These are phyloP conservation scores for Microctonus hyperodae DNA, from an alignment of 2,888 invertebrate species.

Conservation along the genomic window DNA sequence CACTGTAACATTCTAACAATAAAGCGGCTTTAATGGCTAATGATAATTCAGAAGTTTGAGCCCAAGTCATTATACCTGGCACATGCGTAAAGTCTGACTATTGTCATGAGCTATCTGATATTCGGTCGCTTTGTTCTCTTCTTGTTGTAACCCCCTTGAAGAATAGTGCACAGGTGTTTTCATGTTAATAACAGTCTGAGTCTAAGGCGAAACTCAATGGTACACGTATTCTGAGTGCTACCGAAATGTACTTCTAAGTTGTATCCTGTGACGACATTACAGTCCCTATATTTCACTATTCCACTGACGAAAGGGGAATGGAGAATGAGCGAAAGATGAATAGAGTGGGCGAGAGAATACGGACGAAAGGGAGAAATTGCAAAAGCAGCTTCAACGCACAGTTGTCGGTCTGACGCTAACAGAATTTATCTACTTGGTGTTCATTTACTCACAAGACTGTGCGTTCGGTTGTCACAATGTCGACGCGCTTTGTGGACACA, in stretches of 20 bases:
- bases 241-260: background rate
- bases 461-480: background rate
- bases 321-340: too few species aligned
- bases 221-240: background rate
- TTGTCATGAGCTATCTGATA: too few species aligned
- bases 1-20: too few species aligned
- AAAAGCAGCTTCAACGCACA: background rate
- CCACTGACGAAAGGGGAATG: background rate
- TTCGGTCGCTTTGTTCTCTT: background rate
- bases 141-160: background rate
- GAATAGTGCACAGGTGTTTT: background rate
- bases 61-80: too few species aligned
- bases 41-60: too few species aligned
- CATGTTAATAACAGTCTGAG: background rate
- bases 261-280: background rate
- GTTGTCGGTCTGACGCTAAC: slow-evolving; percentile 21
- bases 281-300: background rate
- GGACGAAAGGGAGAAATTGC: too few species aligned
- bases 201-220: background rate
- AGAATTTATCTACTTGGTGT: slow-evolving; percentile 27
- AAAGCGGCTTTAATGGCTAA: too few species aligned
- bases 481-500: background rate
- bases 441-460: background rate
- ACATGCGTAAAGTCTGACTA: too few species aligned
- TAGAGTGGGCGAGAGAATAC: background rate